Base-by-base conservation (phyloP, 1,140 invertebrate genomes). In the Nephotettix cincticeps region DNA sequence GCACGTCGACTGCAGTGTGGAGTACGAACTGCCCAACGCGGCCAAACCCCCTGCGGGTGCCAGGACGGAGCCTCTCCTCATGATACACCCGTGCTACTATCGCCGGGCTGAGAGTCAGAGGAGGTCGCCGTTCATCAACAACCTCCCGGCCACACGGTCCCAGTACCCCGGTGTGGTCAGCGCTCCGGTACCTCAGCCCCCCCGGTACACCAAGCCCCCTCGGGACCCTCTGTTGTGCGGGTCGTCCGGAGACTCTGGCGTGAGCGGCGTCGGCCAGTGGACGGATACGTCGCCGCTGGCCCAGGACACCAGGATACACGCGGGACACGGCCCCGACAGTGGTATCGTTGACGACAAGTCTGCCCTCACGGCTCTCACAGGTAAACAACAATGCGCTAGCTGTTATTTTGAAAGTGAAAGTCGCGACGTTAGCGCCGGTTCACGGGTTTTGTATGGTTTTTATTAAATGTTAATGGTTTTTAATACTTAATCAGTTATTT, bases 61-160 rank as follows among this genome's bases (percentile, higher is more conserved):
- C 72, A 84, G 88, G 69, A 86, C 88, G 74, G 91, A 92, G 78
- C 91, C 91, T 25, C 83, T 93, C 74, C 85, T 93, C 64, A 93
- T 93, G 90, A 93, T 93, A 78, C 91, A 92, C 83, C 91, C 91
- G n/a, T 92, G 90, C 76, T 92, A 92, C 80, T 93, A 93, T 82
- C 84, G 90, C 70, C 88, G 91, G 80, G 90, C 91, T 79, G 90
- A 92, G 78, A 89, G 88, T 72, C 88, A 91, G 77, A 83, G 90
- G 71, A 85, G 90, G 64, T 90, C 89, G 78, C 89, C 89, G 19
- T 92, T 92, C 80, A 87, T 90, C 25, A 90, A 90, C 80, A 90
- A 90, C 79, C 83, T 90, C 70, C 87, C 87, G 13, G 45, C 69
- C 29, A 67, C 64, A 17, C 25, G 28, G 3, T 9, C 58, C 1